Evolutionary conservation across 2,113 vertebrate genomes (phyloP), one percentile per base, ranked within the genome.

Genomic region (Garra rufa): DNA sequence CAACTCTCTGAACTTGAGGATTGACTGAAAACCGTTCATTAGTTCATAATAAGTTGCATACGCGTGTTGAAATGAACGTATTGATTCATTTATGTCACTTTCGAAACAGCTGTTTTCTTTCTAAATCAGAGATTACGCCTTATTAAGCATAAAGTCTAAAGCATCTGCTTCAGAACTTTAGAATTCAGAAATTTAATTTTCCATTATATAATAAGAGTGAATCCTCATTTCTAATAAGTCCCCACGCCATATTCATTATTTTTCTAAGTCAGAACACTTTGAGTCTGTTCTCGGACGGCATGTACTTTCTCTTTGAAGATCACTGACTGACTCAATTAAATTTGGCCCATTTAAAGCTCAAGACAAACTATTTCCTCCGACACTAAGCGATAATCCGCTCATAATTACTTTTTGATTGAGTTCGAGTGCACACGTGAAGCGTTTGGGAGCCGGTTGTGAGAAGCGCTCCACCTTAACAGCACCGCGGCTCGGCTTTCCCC

Each of bases 391-490:
- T 28, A 19, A 83, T 81, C 34, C 82, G 0, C 19, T 13, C 44
- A 30, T 75, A 44, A 85, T 82, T 8, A 15, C 6, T n/a, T 65
- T 46, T 15, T 17, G 70, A 2, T 4, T 41, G 38, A 74, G 10
- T 48, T 83, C 44, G 52, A 57, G 34, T 10, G 65, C 30, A 19
- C 63, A 21, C 65, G 9, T 38, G 65, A 21, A 10, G 30, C 30
- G 63, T 38, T 38, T 9, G 14, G 28, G 9, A 69, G 34, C 65
- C 19, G 34, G 24, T 1, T 61, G 26, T 61, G 10, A 61, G 24
- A 10, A 28, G 59, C 24, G 14, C 44, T 88, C 87, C 87, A 86
- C 87, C 82, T 88, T 88, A 86, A 85, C 26, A 38, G 52, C 57
- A 30, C 57, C 44, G 19, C 21, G 30, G 43, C 44, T 17, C 61